These are phyloP conservation scores for Tenthredo amoena DNA, from an alignment of 2,888 invertebrate genomes.

Conservation along the genomic window DNA sequence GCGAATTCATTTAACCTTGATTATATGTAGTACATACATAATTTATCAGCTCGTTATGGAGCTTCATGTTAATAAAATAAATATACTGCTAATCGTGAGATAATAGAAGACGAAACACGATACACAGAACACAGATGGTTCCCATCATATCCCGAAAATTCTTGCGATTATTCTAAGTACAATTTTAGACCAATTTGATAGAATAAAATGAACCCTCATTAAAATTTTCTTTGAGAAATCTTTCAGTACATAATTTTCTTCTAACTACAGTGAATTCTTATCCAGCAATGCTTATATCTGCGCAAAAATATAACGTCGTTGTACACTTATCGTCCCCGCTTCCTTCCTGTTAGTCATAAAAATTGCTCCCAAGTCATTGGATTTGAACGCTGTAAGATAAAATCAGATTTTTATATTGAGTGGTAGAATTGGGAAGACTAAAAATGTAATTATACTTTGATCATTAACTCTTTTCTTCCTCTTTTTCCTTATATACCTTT, in stretches of 20 bases:
- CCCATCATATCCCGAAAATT: slow-evolving; percentile 38
- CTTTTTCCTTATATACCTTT: neutral
- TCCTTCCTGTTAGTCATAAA: neutral
- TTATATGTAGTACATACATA: neutral
- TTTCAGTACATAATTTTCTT: neutral
- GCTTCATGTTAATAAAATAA: neutral
- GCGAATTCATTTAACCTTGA: neutral
- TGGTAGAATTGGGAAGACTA: neutral
- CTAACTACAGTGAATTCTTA: neutral
- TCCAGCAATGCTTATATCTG: neutral
- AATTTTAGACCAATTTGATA: neutral
- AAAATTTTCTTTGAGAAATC: neutral
- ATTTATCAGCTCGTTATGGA: neutral
- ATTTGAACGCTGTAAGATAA: neutral
- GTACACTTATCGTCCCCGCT: neutral
- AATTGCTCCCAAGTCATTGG: neutral
- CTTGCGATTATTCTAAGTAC: neutral
- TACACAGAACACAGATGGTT: slow-evolving; percentile 24
- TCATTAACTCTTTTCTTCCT: neutral
- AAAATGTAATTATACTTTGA: neutral
- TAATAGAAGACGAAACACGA: neutral
- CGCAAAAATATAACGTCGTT: neutral
- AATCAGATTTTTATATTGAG: neutral
- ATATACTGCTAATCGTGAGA: neutral
- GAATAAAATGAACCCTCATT: neutral